A percentile compares a stretch with the other conserved stretches of the same genome.
phyloP scores from a whole-genome alignment of 2,113 vertebrate genomes.

The Percopsis transmontana region DNA sequence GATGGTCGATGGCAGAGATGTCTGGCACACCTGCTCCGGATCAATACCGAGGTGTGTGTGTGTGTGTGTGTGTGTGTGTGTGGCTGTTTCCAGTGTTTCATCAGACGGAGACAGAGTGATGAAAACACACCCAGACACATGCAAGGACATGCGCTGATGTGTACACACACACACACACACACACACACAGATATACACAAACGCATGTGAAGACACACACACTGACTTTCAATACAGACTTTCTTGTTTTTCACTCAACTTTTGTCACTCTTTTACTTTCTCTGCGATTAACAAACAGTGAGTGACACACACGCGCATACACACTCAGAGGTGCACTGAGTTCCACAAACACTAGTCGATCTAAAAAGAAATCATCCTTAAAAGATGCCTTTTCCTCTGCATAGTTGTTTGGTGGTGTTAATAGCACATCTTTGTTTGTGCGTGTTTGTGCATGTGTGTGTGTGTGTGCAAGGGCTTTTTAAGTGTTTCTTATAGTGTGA shows the following conservation, averaged over 20 bases:
- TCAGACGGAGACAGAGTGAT: background rate
- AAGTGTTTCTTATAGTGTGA: slow-evolving; percentile 16
- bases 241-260: background rate
- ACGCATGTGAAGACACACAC: background rate
- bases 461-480: slow-evolving; percentile 34
- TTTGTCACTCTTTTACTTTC: no score
- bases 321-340: slow-evolving; percentile 27
- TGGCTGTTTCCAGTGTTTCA: background rate
- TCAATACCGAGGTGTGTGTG: slow-evolving; percentile 15
- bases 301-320: slow-evolving; percentile 17
- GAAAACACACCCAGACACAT: background rate
- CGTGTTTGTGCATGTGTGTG: slow-evolving; percentile 18
- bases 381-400: slow-evolving; percentile 23
- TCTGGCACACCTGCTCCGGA: slow-evolving; percentile 26
- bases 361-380: slow-evolving; percentile 31
- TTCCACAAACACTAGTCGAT: slow-evolving; percentile 40
- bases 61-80: slow-evolving; percentile 4
- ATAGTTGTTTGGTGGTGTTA: no score
- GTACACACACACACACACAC: background rate
- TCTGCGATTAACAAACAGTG: background rate
- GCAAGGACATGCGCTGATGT: background rate
- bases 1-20: slow-evolving; percentile 28
- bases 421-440: slow-evolving; percentile 19
- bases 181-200: background rate
- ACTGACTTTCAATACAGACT: background rate